A percentile compares a stretch with the other conserved stretches of the same genome.
Conservation (phyloP, 2,113 vertebrate genomes). For the Jaculus jaculus region DNA sequence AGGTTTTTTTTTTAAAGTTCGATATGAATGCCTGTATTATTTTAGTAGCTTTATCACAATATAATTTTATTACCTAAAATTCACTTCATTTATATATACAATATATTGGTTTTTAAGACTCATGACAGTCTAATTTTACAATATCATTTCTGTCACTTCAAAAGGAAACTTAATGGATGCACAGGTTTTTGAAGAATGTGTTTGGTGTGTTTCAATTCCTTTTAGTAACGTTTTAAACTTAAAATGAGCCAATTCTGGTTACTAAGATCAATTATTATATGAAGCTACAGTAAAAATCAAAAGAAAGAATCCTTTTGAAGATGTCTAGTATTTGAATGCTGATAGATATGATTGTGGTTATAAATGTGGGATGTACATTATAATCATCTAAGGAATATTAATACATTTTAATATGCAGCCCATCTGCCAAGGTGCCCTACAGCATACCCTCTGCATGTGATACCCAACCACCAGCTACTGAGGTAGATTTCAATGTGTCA, state of each 20-base stretch:
- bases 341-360: neutral
- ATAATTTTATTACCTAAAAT: slow-evolving; percentile 23
- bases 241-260: neutral
- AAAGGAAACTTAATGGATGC: slow-evolving; percentile 14
- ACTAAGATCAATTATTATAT: neutral
- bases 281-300: slow-evolving; percentile 40
- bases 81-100: neutral
- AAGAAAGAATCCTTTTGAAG: slow-evolving; percentile 28
- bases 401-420: neutral
- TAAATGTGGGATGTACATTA: neutral
- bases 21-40: neutral
- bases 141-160: neutral
- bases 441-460: neutral
- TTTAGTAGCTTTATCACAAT: slow-evolving; percentile 19
- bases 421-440: neutral
- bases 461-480: neutral
- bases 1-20: neutral
- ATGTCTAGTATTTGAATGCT: neutral
- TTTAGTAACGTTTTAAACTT: slow-evolving; percentile 16
- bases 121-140: neutral
- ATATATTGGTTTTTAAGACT: neutral
- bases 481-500: neutral
- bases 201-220: slow-evolving; percentile 18
- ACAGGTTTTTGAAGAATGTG: neutral
- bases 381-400: neutral